Conservation (phyloP, 2,113 vertebrate species). For the Sinosuthora webbiana region DNA sequence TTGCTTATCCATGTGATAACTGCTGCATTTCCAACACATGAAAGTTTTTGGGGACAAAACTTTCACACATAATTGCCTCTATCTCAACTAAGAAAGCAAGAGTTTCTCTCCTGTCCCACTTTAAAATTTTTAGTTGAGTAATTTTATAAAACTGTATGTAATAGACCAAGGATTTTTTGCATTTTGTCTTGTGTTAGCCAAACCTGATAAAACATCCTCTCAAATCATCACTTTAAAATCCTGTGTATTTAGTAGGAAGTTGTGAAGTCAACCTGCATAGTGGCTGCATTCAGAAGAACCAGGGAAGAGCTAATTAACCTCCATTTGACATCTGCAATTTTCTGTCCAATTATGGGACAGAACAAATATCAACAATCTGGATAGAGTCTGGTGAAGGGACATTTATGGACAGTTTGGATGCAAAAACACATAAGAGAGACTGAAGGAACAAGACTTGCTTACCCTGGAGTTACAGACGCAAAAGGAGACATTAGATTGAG, state of each 20-base stretch:
- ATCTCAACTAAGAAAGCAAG: neutral
- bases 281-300: neutral
- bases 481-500: neutral
- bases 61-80: neutral
- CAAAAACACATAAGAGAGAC: neutral
- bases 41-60: neutral
- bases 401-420: rapidly evolving
- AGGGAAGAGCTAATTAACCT: neutral
- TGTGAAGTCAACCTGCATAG: neutral
- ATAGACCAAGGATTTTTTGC: neutral
- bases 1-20: neutral
- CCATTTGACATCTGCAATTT: neutral
- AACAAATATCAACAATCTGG: neutral
- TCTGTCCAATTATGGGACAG: neutral
- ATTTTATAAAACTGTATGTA: neutral
- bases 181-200: neutral
- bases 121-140: neutral
- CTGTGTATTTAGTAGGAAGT: neutral
- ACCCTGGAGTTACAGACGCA: neutral
- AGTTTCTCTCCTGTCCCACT: neutral
- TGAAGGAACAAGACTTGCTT: neutral
- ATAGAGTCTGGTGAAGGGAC: neutral
- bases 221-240: neutral
- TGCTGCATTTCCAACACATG: neutral
- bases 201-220: neutral